Base-by-base conservation (phyloP, 2,113 vertebrate genomes). In the Electrona antarctica region DNA sequence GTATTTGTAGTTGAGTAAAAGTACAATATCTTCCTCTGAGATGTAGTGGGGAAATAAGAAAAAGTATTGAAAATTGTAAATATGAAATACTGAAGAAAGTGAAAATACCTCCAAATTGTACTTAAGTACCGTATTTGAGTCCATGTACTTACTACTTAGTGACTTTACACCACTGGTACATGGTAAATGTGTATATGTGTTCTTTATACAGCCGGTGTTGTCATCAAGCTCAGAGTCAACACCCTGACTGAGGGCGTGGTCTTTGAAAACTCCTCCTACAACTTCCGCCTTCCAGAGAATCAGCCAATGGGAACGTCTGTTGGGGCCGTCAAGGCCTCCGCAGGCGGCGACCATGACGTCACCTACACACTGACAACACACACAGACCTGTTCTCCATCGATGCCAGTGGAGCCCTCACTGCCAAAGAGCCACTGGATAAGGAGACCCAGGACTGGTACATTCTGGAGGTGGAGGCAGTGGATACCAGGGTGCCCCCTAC, bases 281-380 rank as follows among this genome's bases (percentile, higher is more conserved):
- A 85, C 83, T 95, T 94, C 87, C 90, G 78, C 45, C 2, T 93
- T 0, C 51, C 60, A 6, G 95, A 95, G 76, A 82, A 90, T 0
- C 21, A 86, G 58, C 73, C 78, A 0, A 3, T 4, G 0, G 88
- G 68, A 12, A 72, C 63, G 10, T 0, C 2, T 0, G 88, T 95
- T 66, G 95, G 94, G 2, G 0, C 1, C 0, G 93, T 95, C 57
- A 55, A 21, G 57, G 92, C 91, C 13, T 60, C 86, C 8, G 60
- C 86, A 3, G 91, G 92, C 9, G 92, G 64, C 52, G 21, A 49
- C n/a, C 59, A 87, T 7, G 14, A 76, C 3, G 83, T 94, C 0
- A 28, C 0, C 0, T 95, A 95, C 61, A 45, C 60, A 0, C 84
- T 95, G 67, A 89, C 74, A 56, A 88, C 91, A 5, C 80, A 94